These are phyloP conservation scores for Phymanthus crucifer DNA, from an alignment of 92 coral and sea anemone species.

Conservation along the genomic window DNA sequence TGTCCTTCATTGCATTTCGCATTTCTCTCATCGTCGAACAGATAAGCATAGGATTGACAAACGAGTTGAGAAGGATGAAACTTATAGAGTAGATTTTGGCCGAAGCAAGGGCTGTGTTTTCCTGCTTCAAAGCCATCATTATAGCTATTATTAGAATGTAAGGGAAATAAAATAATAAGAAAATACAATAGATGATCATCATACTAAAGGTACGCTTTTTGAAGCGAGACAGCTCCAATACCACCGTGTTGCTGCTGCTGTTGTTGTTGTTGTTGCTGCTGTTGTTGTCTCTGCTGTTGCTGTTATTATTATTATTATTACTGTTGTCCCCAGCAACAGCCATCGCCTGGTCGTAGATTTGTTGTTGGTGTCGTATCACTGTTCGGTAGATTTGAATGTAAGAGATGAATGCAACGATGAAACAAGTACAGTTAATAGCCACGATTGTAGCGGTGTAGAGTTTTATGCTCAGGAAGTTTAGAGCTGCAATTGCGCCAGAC, in stretches of 20 bases:
- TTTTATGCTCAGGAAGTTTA: not conserved
- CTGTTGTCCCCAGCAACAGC: conserved; percentile 2
- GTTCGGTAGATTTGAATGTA: conserved; percentile 31
- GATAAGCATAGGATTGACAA: conserved; percentile 18
- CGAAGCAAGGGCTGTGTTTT: not conserved
- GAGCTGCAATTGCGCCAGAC: not conserved
- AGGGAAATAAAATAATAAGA: conserved; percentile 15
- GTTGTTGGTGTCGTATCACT: conserved; percentile 22
- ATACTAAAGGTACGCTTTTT: conserved; percentile 24
- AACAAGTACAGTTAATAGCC: not conserved
- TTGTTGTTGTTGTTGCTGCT: too few species aligned
- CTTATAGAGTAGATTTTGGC: not conserved
- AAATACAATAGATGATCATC: conserved; percentile 8
- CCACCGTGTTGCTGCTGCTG: too few species aligned
- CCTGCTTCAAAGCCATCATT: not conserved
- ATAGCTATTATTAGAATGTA: not conserved
- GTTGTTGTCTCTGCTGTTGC: too few species aligned
- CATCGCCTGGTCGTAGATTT: conserved; percentile 17
- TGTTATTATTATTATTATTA: too few species aligned
- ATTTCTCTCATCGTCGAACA: conserved; percentile 17
- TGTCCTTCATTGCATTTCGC: conserved; percentile 5
- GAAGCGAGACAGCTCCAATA: conserved; percentile 21
- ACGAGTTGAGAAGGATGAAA: conserved; percentile 16
- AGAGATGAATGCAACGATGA: conserved; percentile 11
- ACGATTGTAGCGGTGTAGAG: conserved; percentile 3